Base-by-base conservation (phyloP, 2,888 invertebrate species). In the Coremacera marginata region DNA sequence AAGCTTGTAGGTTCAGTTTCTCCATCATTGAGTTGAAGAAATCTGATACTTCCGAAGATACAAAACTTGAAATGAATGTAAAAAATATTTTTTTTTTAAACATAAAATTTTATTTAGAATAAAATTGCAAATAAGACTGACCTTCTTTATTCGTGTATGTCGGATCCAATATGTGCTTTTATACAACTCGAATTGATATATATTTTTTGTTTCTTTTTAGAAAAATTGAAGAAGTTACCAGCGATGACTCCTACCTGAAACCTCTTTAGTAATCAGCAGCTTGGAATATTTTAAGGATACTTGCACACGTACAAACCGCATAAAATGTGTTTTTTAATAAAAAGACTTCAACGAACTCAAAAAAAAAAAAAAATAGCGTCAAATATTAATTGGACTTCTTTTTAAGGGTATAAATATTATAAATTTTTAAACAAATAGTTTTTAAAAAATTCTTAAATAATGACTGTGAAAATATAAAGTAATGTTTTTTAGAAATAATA, bases 171-270 rank as follows among this genome's bases (percentile, higher is more conserved):
- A n/a, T n/a, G n/a, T n/a, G n/a, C n/a, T 7, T 60, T 37, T 1
- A 19, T 11, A 16, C 14, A 25, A 44, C 44, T 62, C 3, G 52
- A 37, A 37, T 22, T 22, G 9, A 44, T 27, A 71, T 34, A 52
- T 2, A 31, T 68, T 71, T 74, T 60, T 31, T 75, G 49, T 9
- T 11, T 44, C 63, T 49, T 49, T n/a, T 60, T 67, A 62, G 22
- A 75, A 78, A 51, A 60, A 65, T 76, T 55, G 70, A 62, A 68
- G 70, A 78, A 71, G 74, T 76, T 49, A 57, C 67, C 78, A 79
- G 60, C 55, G 84, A 84, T 71, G 84, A 84, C 57, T 81, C 84
- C 0, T 86, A 86, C 73, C 78, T 86, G 52, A 85, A 84, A 34
- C 85, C 85, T 7, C 75, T 84, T 51, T 83, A 83, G 76, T 68